Conservation (phyloP, 2,797 vertebrate species). For the Sebastes nivosus region DNA sequence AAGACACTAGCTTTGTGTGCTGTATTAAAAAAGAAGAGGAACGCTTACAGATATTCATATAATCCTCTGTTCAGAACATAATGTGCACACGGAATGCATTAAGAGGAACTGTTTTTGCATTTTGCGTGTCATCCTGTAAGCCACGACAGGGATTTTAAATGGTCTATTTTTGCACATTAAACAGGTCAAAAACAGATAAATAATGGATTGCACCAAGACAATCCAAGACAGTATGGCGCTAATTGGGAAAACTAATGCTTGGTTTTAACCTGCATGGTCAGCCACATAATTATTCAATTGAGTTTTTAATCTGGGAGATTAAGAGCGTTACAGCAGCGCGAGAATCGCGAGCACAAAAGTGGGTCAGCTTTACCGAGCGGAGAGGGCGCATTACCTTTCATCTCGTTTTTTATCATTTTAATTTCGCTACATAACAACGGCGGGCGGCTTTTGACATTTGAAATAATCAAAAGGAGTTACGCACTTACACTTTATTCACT, state of each 20-base stretch:
- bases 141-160: conserved; percentile 23
- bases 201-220: neutral
- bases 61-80: conserved; percentile 23
- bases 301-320: conserved; percentile 64
- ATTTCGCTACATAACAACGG: conserved; percentile 21
- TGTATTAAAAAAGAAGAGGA: neutral
- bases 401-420: conserved; percentile 26
- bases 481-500: conserved; percentile 14
- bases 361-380: conserved; percentile 32
- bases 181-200: neutral
- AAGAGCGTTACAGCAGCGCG: neutral
- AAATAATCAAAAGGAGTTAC: conserved; percentile 47
- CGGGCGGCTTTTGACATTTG: conserved; percentile 54
- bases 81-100: conserved; percentile 3
- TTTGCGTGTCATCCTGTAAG: conserved; percentile 29
- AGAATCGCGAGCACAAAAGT: conserved; percentile 16
- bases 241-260: conserved; percentile 44
- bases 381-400: conserved; percentile 16
- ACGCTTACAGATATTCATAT: conserved; percentile 14
- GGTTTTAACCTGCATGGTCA: conserved; percentile 50
- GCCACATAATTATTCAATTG: conserved; percentile 55
- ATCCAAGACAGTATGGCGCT: neutral
- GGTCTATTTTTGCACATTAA: neutral
- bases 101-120: conserved; percentile 5
- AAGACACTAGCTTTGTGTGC: neutral